Percentiles rank a stretch among this genome's conserved stretches.
Conservation (phyloP, 2,888 invertebrate genomes). For the Tenthredo distinguenda region DNA sequence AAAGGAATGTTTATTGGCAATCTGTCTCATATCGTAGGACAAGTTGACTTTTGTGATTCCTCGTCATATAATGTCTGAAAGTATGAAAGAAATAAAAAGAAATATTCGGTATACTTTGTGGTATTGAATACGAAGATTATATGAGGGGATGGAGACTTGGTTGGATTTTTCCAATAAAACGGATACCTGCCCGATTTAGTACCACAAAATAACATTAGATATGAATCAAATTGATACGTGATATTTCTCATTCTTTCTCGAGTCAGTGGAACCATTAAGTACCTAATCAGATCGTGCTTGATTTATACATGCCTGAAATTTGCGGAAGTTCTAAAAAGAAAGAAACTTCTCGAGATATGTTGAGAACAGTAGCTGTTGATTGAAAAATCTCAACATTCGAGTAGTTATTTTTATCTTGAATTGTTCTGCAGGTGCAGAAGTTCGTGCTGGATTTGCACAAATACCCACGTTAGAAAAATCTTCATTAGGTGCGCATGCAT, state of each 20-base stretch:
- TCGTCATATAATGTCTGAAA: neutral
- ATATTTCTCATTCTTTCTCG: neutral
- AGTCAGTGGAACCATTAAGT: neutral
- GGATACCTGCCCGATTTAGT: slow-evolving; percentile 28
- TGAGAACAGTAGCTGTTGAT: neutral
- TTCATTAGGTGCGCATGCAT: too few species aligned
- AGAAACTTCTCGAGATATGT: neutral
- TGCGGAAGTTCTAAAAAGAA: neutral
- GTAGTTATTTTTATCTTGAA: neutral
- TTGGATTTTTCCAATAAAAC: neutral
- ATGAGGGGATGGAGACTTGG: neutral
- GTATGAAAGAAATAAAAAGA: neutral
- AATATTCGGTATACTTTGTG: neutral
- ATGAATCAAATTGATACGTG: slow-evolving; percentile 13
- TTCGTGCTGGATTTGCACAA: too few species aligned
- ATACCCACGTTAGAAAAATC: too few species aligned
- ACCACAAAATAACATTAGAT: neutral
- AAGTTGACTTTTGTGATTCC: neutral
- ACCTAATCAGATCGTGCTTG: neutral
- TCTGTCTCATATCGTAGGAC: neutral
- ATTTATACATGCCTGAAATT: neutral
- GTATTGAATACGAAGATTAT: neutral
- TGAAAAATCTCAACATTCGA: neutral
- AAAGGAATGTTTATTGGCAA: neutral
- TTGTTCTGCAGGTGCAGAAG: neutral